Base-by-base conservation (phyloP, 2,888 invertebrate genomes). In the Sesia apiformis region DNA sequence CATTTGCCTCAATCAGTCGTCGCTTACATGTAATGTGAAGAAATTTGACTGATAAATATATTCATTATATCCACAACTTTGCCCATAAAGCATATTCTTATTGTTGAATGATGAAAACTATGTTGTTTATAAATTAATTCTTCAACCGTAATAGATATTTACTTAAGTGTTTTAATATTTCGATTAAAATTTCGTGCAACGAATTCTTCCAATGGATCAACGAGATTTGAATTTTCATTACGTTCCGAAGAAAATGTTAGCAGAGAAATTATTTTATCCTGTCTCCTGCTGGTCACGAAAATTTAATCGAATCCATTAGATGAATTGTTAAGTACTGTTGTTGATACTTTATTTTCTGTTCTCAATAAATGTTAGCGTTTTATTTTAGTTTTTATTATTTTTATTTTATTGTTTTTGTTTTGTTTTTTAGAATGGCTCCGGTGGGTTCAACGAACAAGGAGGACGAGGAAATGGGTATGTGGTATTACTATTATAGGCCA, bases 381-480 rank as follows among this genome's bases (percentile, higher is more conserved):
- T 77, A 55, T 74, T 81, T 78, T 65, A 49, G 23, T 62, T 71
- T 70, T 73, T 63, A 59, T 55, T 64, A 67, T 73, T 73, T 71
- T 66, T 65, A 66, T 64, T 70, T 65, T 65, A 69, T 67, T 73
- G 83, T 84, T 81, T 84, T 86, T 88, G 90, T 87, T 88, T 90
- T 91, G 91, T 92, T 92, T 94, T 94, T 91, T 92, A 96, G 96
- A 96, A 95, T 93, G 96, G 96, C 63, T 93, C 94, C 66, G 94
- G 94, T 56, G 91, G 94, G 60, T 95, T 93, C 60, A 93, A 94
- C 57, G 96, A 96, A 66, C 92, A 94, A 63, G 93, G 93, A 53
- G 93, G 95, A 59, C 91, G 96, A 60, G 92, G 93, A 53, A 96
- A 95, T 92, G 96, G 96, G 95, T 95, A 89, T 91, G 94, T 92